Evolutionary conservation across 2,888 invertebrate species (phyloP).

Genomic region (Andricus curvator): DNA sequence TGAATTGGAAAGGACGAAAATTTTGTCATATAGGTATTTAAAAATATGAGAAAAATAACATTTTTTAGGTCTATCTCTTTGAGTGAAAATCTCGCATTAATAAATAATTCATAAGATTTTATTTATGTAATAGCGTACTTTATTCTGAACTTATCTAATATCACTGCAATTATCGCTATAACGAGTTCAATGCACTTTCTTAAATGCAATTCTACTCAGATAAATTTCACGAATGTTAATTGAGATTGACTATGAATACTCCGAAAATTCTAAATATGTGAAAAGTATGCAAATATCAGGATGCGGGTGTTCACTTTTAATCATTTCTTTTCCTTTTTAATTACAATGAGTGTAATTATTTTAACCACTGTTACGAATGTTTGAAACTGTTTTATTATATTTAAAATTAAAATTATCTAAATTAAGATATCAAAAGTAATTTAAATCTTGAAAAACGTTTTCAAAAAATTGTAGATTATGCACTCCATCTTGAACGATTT

Average conservation of each 20-base stretch:
- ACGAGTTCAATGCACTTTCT: not conserved
- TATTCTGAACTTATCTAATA: not conserved
- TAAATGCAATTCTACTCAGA: not conserved
- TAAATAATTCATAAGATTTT: slow-evolving; percentile 6
- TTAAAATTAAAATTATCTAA: not conserved
- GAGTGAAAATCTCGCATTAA: not conserved
- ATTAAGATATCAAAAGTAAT: not conserved
- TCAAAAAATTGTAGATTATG: too few species aligned
- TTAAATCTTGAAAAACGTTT: too few species aligned
- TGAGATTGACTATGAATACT: not conserved
- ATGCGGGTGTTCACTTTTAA: not conserved
- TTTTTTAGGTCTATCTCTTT: too few species aligned
- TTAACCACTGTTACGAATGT: not conserved
- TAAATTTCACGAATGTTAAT: not conserved
- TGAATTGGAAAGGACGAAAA: too few species aligned
- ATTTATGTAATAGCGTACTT: not conserved
- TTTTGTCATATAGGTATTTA: too few species aligned
- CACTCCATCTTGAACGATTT: too few species aligned
- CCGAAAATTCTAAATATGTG: not conserved
- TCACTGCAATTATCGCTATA: not conserved
- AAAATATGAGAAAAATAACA: too few species aligned
- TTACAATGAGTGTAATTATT: not conserved
- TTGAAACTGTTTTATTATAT: not conserved
- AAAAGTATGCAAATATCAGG: not conserved
- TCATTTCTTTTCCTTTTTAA: not conserved